Evolutionary conservation across 2,888 invertebrate species (phyloP).

Genomic region (Pachymerium ferrugineum): DNA sequence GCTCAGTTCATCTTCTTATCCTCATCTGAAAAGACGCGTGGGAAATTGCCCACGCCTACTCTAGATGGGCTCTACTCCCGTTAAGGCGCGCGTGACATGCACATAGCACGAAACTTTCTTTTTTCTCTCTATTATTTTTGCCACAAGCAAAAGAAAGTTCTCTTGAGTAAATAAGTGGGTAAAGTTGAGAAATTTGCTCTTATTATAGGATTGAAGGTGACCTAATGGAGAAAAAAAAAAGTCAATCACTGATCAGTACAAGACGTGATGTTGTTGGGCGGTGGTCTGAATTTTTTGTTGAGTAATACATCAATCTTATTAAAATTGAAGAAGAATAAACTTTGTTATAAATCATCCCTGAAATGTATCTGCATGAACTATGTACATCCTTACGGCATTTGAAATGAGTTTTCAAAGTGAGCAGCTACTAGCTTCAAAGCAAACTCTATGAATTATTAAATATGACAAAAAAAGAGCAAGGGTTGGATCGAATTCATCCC

Average conservation of each 20-base stretch:
- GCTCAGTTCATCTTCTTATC: conserved; percentile 22
- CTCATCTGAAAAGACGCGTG: conserved; percentile 20
- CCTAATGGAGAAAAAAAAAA: no score
- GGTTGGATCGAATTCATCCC: neutral
- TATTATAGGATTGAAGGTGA: no score
- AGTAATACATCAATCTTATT: neutral
- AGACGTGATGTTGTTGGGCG: neutral
- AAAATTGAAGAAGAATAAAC: neutral
- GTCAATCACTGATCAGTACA: no score
- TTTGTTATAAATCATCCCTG: neutral
- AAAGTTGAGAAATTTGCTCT: neutral
- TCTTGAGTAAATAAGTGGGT: neutral
- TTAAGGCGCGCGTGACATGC: conserved; percentile 11
- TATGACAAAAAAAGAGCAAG: neutral
- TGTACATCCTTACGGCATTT: no score
- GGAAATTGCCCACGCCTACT: conserved; percentile 17
- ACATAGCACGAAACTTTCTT: neutral
- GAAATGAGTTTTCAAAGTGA: conserved; percentile 9
- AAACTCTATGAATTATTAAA: conserved; percentile 1
- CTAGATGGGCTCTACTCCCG: conserved; percentile 16
- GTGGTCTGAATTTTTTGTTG: neutral
- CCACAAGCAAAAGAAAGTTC: neutral
- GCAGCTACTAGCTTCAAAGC: neutral
- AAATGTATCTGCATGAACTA: neutral
- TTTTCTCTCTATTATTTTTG: conserved; percentile 8